Base-by-base conservation (phyloP, 23 tunicate genomes). In the Oikopleura vanhoeffeni region DNA sequence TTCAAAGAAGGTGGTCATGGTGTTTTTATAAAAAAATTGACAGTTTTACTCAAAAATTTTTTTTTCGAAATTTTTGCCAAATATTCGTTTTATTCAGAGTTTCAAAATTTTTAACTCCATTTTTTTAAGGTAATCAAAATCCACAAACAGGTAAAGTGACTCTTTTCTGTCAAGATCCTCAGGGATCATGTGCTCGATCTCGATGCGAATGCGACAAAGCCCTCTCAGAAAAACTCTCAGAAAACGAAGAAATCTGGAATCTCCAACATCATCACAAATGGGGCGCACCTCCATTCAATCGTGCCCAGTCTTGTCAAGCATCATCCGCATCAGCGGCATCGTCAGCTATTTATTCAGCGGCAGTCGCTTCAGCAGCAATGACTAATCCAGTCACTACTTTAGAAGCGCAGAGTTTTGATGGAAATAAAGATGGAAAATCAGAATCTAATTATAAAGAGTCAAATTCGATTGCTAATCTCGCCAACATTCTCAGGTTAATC, bases 161-260 rank as follows among this genome's bases (percentile, higher is more conserved):
- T 2, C 2, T 71, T 24, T 71, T 71, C 79, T 71, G 79, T 38
- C 27, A 71, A 32, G 79, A 71, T 71, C 79, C 79, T 24, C 79
- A 71, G 35, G 79, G 79, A 71, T 18, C 79, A 13, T 71, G 79
- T 30, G 34, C 27, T 3, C 79, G 79, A 71, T 71, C 79, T 24
- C 79, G 79, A 2, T 71, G 79, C 38, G 79, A 71, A 71, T 71
- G 79, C 38, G 79, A 71, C 79, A 71, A 71, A 71, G 79, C 34
- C 32, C 32, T 71, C 34, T 18, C 79, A 28, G 34, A 13, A 30
- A 71, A 71, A 30, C 79, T 71, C 27, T 30, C 27, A 24, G 35
- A 32, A 24, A 18, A 71, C 79, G 79, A 71, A 30, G 27, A 18
- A 33, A 4, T 18, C 4, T 71, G 79, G 79, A 71, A 30, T 38